A percentile compares a stretch with the other conserved stretches of the same genome.
phyloP scores from a whole-genome alignment of 35 echinoderm and acorn worm genomes.

The Patiria miniata region DNA sequence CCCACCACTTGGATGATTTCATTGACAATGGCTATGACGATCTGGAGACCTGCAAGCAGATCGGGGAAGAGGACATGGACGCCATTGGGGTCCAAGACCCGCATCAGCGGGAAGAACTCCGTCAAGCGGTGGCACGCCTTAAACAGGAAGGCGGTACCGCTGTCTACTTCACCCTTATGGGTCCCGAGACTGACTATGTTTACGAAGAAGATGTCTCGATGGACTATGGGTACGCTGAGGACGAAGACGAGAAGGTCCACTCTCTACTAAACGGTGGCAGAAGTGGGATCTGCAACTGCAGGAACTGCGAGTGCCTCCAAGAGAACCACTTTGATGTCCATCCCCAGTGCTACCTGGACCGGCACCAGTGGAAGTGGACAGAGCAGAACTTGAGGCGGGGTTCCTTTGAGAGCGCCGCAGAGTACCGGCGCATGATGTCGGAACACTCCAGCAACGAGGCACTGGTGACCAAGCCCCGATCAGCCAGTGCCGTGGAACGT shows the following conservation, averaged over 20 bases:
- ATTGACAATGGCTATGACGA: constrained; percentile 98
- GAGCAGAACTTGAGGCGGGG: not conserved
- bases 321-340: constrained; percentile 7
- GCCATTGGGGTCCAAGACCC: constrained; percentile 87
- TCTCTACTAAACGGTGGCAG: not conserved
- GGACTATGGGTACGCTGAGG: not conserved
- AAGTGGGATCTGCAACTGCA: constrained; percentile 7
- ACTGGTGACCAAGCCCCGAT: not conserved
- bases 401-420: not conserved
- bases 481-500: constrained; percentile 2
- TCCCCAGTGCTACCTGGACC: constrained; percentile 11
- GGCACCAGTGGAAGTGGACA: not conserved
- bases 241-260: constrained; percentile 19
- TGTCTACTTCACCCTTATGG: constrained; percentile 89
- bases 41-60: constrained; percentile 97
- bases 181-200: constrained; percentile 17
- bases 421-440: not conserved
- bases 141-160: constrained; percentile 92
- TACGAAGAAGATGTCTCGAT: constrained; percentile 25
- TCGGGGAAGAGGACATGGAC: constrained; percentile 91
- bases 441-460: not conserved
- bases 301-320: constrained; percentile 12
- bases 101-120: constrained; percentile 64
- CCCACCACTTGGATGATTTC: constrained; percentile 66
- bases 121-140: constrained; percentile 61